Evolutionary conservation across 2,113 vertebrate species (phyloP), one percentile per base, ranked within the genome.

Genomic region (Pelecanoides urinatrix): DNA sequence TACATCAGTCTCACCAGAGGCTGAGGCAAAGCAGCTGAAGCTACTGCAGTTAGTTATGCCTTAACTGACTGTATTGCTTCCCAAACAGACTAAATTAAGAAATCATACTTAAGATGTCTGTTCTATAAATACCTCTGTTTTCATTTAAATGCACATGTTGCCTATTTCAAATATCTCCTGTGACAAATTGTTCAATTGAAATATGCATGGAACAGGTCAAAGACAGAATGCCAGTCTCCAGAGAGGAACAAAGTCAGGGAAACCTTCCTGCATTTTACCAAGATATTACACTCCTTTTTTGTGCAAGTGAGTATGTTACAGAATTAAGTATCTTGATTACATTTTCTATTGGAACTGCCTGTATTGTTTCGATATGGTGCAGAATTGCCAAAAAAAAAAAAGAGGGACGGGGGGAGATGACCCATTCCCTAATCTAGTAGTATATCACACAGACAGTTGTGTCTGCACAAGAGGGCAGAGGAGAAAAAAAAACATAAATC

Each of bases 1-100:
- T 76, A 52, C 74, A 4, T 5, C 1, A 0, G 11, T 40, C 32
- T 44, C 14, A 42, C 9, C 62, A 70, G 34, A 65, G 67, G 52
- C 80, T 89, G 73, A 84, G 68, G 49, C 61, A 89, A 84, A 87
- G 86, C 75, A 89, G 76, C 68, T 92, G 56, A 78, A 87, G 56
- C 30, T 75, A n/a, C 45, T 71, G 50, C 45, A 80, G 40, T 40
- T 20, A 70, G 59, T 91, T 83, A 76, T 16, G 59, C 34, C 59
- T 55, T 66, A 59, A 50, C 38, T 52, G 75, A 50, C n/a, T 52
- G 79, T 68, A 55, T 5, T 67, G 79, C 79, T 87, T 92, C 76
- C 40, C 76, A 90, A 90, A 95, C 81, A 96, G 68, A 74, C 83
- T 96, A 91, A 95, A 92, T 95, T 94, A 95, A 96, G 73, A 94